Evolutionary conservation across 1,140 invertebrate genomes (phyloP).

Genomic region (Pteromalus puparum): DNA sequence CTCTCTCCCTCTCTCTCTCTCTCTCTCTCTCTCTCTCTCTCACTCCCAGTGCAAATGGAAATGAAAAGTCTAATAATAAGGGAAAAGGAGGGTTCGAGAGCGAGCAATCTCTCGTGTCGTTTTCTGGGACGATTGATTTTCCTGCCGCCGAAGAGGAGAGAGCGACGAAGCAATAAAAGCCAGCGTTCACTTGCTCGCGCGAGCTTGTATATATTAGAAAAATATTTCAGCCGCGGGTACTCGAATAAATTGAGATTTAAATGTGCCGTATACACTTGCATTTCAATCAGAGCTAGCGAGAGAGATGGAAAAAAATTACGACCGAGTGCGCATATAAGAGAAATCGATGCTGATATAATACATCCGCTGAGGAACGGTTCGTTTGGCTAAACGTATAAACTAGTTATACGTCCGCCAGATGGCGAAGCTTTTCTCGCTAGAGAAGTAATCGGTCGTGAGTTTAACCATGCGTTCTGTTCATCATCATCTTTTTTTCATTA

Average conservation of each 20-base stretch:
- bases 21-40: neutral
- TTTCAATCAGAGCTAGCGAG: neutral
- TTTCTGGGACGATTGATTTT: slow-evolving; percentile 32
- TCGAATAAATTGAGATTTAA: slow-evolving; percentile 37
- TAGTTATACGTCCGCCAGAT: neutral
- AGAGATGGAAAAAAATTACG: neutral
- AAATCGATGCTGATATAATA: neutral
- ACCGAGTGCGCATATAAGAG: neutral
- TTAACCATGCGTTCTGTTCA: too few species aligned
- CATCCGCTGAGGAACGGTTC: too few species aligned
- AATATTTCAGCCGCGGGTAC: slow-evolving; percentile 17
- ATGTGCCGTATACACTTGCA: slow-evolving; percentile 12
- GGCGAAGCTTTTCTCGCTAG: neutral
- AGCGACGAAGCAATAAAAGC: neutral
- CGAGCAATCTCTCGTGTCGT: slow-evolving; percentile 9
- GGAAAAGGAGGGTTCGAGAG: neutral
- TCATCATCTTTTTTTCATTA: too few species aligned
- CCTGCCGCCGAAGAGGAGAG: neutral
- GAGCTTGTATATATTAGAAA: slow-evolving; percentile 30
- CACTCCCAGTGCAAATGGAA: neutral
- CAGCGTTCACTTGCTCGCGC: neutral
- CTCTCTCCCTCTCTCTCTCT: neutral
- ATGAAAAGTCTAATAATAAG: slow-evolving; percentile 42
- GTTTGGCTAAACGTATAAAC: too few species aligned
- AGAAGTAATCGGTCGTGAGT: too few species aligned